Base-by-base conservation (phyloP, 2,888 invertebrate species). In the Aphelenchoides bicaudatus region DNA sequence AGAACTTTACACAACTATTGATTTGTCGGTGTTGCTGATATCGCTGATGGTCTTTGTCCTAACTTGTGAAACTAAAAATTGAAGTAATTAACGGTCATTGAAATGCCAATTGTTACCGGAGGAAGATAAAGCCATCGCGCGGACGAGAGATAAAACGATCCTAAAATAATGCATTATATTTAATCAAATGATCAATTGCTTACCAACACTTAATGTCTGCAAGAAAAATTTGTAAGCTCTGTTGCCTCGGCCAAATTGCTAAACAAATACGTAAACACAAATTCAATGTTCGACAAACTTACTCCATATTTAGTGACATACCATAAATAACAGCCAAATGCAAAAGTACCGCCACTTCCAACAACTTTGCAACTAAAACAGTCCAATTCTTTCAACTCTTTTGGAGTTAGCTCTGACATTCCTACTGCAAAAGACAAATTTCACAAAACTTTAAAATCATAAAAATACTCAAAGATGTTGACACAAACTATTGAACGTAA, bases 281-380 rank as follows among this genome's bases (percentile, higher is more conserved):
- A n/a, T n/a, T n/a, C n/a, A n/a, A n/a, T n/a, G n/a, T n/a, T n/a
- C n/a, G n/a, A n/a, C n/a, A n/a, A n/a, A n/a, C n/a, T n/a, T n/a
- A n/a, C 27, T 3, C 31, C 16, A 25, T n/a, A 30, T 16, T 37
- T 31, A 13, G 34, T 38, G 30, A 38, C 28, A 37, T 59, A 59
- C 5, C 28, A 21, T 13, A 55, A 31, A 28, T 37, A 59, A 31
- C 39, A 60, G 28, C 63, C 59, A 29, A 62, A 23, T 19, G 39
- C 59, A 30, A 62, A 50, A 1, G 61, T 39, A 5, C 39, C 4
- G 8, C 19, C n/a, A 16, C 61, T 62, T 19, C 59, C 59, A 5
- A 39, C 53, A 10, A 59, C 29, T 54, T 50, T 63, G 51, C 59
- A 59, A 21, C 50, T 50, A 30, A 63, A 56, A 34, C 59, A 59